A percentile compares a stretch with the other conserved stretches of the same genome.
phyloP scores from a whole-genome alignment of 2,797 vertebrate species.

The Mergus octosetaceus region DNA sequence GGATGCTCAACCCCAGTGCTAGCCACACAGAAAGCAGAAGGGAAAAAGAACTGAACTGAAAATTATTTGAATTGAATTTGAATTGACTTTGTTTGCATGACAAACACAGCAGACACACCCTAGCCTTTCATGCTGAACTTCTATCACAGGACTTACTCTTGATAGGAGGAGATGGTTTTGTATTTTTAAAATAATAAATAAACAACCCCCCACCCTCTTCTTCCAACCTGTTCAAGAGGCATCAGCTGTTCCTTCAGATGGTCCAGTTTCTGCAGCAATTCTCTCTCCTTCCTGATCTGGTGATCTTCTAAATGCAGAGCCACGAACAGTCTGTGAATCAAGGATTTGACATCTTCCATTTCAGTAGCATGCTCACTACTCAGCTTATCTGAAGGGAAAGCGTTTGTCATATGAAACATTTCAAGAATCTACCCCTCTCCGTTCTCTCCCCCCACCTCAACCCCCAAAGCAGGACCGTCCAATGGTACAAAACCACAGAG shows the following conservation, averaged over 20 bases:
- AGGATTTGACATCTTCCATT: constrained; percentile 82
- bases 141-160: not conserved
- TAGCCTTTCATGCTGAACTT: not conserved
- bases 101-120: not conserved
- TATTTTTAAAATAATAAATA: not conserved
- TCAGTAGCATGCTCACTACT: constrained; percentile 74
- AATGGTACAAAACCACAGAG: not conserved
- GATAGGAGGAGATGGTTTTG: not conserved
- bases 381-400: constrained; percentile 68
- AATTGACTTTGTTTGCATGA: not conserved
- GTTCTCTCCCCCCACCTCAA: not conserved
- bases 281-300: constrained; percentile 84
- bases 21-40: not conserved
- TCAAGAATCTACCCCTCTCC: not conserved
- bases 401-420: not conserved
- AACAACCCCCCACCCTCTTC: not conserved
- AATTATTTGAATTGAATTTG: not conserved
- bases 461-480: not conserved
- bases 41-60: not conserved
- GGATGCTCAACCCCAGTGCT: not conserved
- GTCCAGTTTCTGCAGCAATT: constrained; percentile 85
- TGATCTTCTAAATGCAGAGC: constrained; percentile 85
- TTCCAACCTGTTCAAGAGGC: constrained; percentile 88
- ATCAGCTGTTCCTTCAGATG: constrained; percentile 85
- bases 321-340: constrained; percentile 87